Evolutionary conservation across 2,888 invertebrate genomes (phyloP).

Genomic region (Hirtodrosophila trivittata): DNA sequence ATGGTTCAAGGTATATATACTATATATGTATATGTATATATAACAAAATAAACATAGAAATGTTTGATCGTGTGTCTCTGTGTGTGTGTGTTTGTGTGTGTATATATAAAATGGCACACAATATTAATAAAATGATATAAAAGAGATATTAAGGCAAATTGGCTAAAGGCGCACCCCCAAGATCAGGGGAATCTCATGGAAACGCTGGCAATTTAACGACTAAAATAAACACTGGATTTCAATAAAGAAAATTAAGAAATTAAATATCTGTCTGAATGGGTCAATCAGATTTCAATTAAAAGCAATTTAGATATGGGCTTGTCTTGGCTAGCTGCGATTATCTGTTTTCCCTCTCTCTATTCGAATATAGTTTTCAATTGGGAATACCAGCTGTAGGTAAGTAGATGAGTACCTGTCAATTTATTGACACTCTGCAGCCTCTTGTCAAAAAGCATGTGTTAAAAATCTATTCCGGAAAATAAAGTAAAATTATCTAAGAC

Average conservation of each 20-base stretch:
- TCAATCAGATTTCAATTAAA: not conserved
- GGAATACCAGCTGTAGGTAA: too few species aligned
- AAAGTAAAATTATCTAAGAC: too few species aligned
- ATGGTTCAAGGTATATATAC: constrained; percentile 25
- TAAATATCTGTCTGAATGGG: constrained; percentile 10
- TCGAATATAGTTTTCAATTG: too few species aligned
- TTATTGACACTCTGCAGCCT: too few species aligned
- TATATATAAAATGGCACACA: constrained; percentile 11
- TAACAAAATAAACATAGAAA: not conserved
- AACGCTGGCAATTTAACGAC: constrained; percentile 14
- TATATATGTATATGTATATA: constrained; percentile 12
- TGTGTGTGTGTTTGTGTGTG: not conserved
- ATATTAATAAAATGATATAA: constrained; percentile 42
- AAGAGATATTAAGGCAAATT: constrained; percentile 29
- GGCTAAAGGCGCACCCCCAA: constrained; percentile 7
- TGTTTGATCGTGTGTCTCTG: not conserved
- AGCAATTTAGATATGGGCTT: not conserved
- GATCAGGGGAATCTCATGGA: constrained; percentile 16
- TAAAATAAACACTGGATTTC: constrained; percentile 38
- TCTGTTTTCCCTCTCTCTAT: too few species aligned
- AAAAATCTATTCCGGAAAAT: too few species aligned
- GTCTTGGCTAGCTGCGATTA: too few species aligned
- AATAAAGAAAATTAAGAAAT: constrained; percentile 38
- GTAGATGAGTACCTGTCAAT: too few species aligned
- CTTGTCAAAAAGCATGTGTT: too few species aligned